These are phyloP conservation scores for Lydus trimaculatus DNA, from an alignment of 2,888 invertebrate genomes.

Conservation along the genomic window DNA sequence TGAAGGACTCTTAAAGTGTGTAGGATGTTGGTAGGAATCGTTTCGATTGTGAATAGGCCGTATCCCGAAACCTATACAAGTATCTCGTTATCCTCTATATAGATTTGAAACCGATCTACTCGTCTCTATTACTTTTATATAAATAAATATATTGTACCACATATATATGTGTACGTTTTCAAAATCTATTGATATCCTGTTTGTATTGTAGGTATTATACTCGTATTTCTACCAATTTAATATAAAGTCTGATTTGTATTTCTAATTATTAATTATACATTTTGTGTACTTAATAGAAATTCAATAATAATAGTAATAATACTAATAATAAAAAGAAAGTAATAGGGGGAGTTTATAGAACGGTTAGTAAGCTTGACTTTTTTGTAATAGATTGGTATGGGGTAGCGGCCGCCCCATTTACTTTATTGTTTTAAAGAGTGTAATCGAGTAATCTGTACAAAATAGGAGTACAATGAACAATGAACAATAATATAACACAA, in stretches of 20 bases:
- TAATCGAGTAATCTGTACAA: conserved; percentile 44
- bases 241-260: not conserved
- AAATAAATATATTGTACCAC: not conserved
- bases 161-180: not conserved
- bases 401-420: conserved; percentile 7
- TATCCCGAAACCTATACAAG: conserved; percentile 54
- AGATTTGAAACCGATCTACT: conserved; percentile 32
- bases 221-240: not conserved
- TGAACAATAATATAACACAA: conserved; percentile 55
- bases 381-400: conserved; percentile 7
- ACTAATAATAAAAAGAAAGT: not conserved
- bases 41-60: conserved; percentile 47
- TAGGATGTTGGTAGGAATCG: conserved; percentile 43
- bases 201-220: not conserved
- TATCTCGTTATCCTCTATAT: conserved; percentile 53
- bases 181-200: not conserved
- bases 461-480: conserved; percentile 52
- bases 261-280: not conserved
- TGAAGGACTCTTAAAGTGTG: conserved; percentile 45
- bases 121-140: conserved; percentile 26
- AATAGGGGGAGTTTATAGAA: not conserved
- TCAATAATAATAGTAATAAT: not conserved
- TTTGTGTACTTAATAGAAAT: not conserved
- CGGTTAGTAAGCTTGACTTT: conserved; percentile 6
- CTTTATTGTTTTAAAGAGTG: conserved; percentile 47